Evolutionary conservation across 37 sponge, comb jelly and placozoan genomes (phyloP), one percentile per base, ranked within the genome.

Genomic region (Oopsacas minuta): DNA sequence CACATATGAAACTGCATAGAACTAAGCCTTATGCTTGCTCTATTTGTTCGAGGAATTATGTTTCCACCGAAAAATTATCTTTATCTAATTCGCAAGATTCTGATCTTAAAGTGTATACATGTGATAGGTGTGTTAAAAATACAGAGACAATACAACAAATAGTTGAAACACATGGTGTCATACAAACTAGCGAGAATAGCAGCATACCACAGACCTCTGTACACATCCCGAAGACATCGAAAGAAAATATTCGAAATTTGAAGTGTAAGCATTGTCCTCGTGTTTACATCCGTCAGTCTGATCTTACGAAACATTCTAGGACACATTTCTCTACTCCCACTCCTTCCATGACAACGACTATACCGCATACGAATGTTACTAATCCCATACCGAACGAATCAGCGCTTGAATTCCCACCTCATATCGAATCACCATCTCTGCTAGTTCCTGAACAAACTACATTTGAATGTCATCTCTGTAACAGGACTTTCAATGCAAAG

Each of bases 1-100:
- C 75, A 25, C 75, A 61, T n/a, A 61, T 61, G 75, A 61, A 61
- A 12, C 75, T 61, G 17, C 75, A 61, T n/a, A 61, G 30, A 61
- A 61, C 75, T 34, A 61, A 61, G 30, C 75, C 75, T 7, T 61
- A 32, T 34, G 30, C 28, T 61, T 61, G 75, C 22, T 61, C 75
- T 3, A 34, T 61, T 61, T 61, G 75, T 34, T 32, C 22, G 5
- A 25, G 75, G 5, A 61, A 61, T 12, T 61, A 32, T n/a, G 28
- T 61, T 20, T 61, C 75, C 22, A 12, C 75, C 7, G 75, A 61
- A 25, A 61, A 61, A 61, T 34, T 61, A 5, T 3, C 22, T 7
- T 3, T 10, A 10, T 32, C 30, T 61, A 10, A 25, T 25, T 12
- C 17, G 12, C 51, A 12, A 22, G 75, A 34, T 3, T 32, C 75